Conservation (phyloP, 2,113 vertebrate genomes). For the Entomyzon cyanotis region DNA sequence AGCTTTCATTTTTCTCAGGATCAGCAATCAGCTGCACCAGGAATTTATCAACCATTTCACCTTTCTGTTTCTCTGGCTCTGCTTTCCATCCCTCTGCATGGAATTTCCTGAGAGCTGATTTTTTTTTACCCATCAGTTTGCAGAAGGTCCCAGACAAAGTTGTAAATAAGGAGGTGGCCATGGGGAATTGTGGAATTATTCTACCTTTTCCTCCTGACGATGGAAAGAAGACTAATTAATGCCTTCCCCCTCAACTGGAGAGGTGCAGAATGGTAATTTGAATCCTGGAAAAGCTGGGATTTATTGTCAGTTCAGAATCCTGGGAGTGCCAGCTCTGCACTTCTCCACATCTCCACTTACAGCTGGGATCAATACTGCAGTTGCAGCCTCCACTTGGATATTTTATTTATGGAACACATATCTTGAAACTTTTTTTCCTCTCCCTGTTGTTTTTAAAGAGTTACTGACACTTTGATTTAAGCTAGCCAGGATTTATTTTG, state of each 20-base stretch:
- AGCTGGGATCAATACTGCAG: conserved; percentile 56
- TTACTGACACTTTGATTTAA: conserved; percentile 12
- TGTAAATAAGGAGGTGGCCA: not conserved
- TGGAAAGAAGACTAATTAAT: conserved; percentile 44
- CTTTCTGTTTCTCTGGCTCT: not conserved
- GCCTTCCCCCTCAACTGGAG: not conserved
- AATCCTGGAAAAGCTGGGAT: not conserved
- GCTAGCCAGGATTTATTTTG: not conserved
- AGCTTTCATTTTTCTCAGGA: not conserved
- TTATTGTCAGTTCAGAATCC: conserved; percentile 20
- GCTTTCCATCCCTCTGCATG: not conserved
- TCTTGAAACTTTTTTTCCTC: conserved; percentile 17
- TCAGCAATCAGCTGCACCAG: not conserved
- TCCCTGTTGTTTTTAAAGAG: not conserved
- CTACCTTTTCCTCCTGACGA: not conserved
- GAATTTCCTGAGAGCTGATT: not conserved
- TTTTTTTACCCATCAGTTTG: not conserved
- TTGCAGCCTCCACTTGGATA: conserved; percentile 3
- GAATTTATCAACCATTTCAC: not conserved
- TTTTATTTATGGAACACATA: conserved; percentile 60
- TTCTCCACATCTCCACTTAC: conserved; percentile 35
- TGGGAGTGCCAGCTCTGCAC: conserved; percentile 42
- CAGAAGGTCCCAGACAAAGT: not conserved
- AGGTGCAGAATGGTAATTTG: conserved; percentile 4
- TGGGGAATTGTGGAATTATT: not conserved